A percentile compares a stretch with the other conserved stretches of the same genome.
phyloP scores from a whole-genome alignment of 2,113 vertebrate species.

The Orientallactaga bullata region DNA sequence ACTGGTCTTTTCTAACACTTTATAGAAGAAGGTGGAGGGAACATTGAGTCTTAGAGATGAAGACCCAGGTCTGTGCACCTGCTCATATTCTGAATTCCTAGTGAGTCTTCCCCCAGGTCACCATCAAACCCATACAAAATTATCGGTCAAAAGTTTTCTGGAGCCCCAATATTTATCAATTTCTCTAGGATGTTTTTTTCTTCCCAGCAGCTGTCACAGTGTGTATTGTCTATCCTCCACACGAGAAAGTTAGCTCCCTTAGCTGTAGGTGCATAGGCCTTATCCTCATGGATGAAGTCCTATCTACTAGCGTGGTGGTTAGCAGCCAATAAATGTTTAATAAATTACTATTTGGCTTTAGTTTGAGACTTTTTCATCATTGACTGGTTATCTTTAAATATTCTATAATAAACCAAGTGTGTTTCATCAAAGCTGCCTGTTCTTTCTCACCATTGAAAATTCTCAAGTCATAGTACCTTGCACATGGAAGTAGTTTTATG shows the following conservation, averaged over 20 bases:
- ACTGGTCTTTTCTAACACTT: neutral
- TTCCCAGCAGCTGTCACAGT: neutral
- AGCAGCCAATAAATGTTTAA: neutral
- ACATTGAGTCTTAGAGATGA: neutral
- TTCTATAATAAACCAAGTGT: neutral
- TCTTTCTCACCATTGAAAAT: slow-evolving; percentile 10
- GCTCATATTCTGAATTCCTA: neutral
- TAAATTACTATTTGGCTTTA: neutral
- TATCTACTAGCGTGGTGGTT: neutral
- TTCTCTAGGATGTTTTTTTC: neutral
- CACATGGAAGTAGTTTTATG: neutral
- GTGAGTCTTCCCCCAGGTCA: neutral
- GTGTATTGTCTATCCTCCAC: neutral
- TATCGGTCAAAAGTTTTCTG: neutral
- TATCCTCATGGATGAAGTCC: neutral
- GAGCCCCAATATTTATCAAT: neutral
- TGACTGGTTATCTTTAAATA: neutral
- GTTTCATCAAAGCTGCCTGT: neutral
- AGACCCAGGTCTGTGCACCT: neutral
- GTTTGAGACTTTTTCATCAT: neutral
- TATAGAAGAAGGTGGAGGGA: neutral
- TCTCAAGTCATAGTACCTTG: neutral
- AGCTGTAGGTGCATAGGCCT: neutral
- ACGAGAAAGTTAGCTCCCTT: neutral
- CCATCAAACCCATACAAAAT: neutral